These are phyloP conservation scores for Diploptera punctata DNA, from an alignment of 2,888 invertebrate species.

Conservation along the genomic window DNA sequence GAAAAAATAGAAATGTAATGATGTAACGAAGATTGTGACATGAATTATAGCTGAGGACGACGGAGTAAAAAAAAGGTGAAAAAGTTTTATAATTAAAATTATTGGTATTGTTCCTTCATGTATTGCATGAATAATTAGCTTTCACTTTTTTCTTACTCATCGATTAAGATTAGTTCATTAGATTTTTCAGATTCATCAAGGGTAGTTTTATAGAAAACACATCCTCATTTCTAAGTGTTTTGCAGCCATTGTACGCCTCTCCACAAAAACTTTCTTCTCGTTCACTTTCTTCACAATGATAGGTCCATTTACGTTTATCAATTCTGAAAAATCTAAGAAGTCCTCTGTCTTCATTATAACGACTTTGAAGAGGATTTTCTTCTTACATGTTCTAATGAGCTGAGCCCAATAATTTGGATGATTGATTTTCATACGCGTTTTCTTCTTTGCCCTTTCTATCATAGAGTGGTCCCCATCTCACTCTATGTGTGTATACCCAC, in stretches of 20 bases:
- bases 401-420: slow-evolving; percentile 7
- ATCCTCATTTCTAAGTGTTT: not conserved
- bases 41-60: too few relatives aligned
- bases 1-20: too few relatives aligned
- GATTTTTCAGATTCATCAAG: not conserved
- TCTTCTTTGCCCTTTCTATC: not conserved
- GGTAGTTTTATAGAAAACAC: not conserved
- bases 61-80: too few relatives aligned
- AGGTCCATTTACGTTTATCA: not conserved
- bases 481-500: too few relatives aligned
- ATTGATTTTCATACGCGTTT: not conserved
- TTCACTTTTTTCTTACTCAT: too few relatives aligned
- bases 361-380: not conserved
- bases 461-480: not conserved
- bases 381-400: not conserved
- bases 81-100: too few relatives aligned
- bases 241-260: not conserved
- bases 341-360: not conserved
- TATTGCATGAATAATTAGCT: too few relatives aligned
- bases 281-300: not conserved
- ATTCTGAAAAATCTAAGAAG: not conserved
- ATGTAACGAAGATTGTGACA: too few relatives aligned
- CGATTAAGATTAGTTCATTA: too few relatives aligned
- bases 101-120: too few relatives aligned
- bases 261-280: not conserved